phyloP scores from a whole-genome alignment of 2,888 invertebrate genomes.

The Ferdinandea cuprea region DNA sequence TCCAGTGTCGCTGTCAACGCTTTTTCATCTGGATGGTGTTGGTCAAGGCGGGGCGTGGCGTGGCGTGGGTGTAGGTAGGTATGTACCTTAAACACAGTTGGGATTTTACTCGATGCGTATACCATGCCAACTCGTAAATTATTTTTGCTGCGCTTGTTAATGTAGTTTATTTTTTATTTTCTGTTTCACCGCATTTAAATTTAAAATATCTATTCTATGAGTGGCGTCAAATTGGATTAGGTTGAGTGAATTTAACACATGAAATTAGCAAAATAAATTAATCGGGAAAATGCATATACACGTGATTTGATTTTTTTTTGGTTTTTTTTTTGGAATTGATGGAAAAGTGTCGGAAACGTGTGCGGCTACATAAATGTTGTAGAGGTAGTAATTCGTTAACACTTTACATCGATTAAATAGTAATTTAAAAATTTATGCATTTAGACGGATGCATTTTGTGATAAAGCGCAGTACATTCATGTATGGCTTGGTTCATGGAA shows the following conservation, averaged over 20 bases:
- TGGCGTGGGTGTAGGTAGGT: not conserved
- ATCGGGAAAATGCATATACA: constrained; percentile 38
- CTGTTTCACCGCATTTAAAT: not conserved
- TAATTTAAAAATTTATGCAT: no score
- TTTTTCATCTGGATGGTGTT: constrained; percentile 6
- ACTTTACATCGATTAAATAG: no score
- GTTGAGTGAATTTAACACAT: constrained; percentile 60
- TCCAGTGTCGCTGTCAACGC: constrained; percentile 62
- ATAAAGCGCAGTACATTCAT: no score
- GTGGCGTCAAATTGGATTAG: constrained; percentile 58
- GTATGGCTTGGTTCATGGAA: no score
- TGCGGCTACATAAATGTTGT: not conserved
- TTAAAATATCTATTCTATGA: constrained; percentile 41
- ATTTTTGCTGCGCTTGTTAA: constrained; percentile 24
- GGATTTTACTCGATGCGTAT: constrained; percentile 31
- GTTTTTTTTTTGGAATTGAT: no score
- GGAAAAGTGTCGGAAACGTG: constrained; percentile 1
- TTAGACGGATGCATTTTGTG: no score
- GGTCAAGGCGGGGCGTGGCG: no score
- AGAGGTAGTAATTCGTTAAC: no score
- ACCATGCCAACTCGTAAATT: no score
- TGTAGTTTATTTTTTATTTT: not conserved
- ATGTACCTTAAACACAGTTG: constrained; percentile 10
- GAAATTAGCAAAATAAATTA: constrained; percentile 51
- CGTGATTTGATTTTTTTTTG: constrained; percentile 40